Percentiles rank a stretch among this genome's conserved stretches.
Evolutionary conservation across 2,113 vertebrate genomes (phyloP).

Genomic region (Pterophyllum scalare): DNA sequence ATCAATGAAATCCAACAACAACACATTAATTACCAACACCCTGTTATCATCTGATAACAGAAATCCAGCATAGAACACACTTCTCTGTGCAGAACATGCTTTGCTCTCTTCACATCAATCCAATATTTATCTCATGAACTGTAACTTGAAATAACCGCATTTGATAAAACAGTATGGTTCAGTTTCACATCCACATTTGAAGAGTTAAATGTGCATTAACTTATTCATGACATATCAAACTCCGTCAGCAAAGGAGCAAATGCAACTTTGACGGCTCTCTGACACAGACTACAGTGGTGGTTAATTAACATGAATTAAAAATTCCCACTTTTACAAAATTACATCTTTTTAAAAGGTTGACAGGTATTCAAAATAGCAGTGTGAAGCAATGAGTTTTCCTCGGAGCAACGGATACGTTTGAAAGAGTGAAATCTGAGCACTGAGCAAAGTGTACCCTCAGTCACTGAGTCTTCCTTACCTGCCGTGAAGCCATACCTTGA

Average conservation of each 20-base stretch:
- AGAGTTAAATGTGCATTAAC: not conserved
- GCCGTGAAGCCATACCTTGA: no score
- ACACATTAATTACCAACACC: not conserved
- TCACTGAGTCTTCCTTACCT: not conserved
- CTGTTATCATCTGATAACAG: not conserved
- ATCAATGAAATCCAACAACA: not conserved
- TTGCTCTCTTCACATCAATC: not conserved
- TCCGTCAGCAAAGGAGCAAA: slow-evolving; percentile 6
- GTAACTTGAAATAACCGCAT: not conserved
- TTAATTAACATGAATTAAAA: slow-evolving; percentile 38
- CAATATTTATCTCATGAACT: not conserved
- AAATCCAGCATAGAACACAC: not conserved
- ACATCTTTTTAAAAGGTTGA: not conserved
- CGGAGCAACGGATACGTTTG: not conserved
- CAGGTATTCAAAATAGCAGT: not conserved
- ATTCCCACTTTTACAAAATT: slow-evolving; percentile 12
- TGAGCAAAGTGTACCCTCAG: not conserved
- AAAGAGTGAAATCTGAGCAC: not conserved
- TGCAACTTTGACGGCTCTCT: slow-evolving; percentile 17
- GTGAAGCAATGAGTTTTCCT: not conserved
- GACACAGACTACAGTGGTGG: not conserved
- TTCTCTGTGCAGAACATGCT: not conserved
- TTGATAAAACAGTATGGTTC: not conserved
- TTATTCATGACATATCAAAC: slow-evolving; percentile 14
- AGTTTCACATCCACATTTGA: not conserved